Conservation (phyloP, 2,113 vertebrate genomes). For the Pogonocichla stellata region DNA sequence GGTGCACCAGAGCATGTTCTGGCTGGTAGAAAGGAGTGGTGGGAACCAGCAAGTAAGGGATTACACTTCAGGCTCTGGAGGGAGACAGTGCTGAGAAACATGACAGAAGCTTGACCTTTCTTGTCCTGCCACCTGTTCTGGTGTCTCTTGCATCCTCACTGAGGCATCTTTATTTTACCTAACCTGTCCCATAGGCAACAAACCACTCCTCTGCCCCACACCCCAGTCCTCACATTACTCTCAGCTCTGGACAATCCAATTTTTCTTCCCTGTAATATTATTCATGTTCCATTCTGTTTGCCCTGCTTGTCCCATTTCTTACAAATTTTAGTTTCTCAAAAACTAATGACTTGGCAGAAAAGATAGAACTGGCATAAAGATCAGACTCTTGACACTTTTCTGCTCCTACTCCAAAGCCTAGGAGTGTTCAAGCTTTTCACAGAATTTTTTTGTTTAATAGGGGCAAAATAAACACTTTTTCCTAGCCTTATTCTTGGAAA, state of each 20-base stretch:
- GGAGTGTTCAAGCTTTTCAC: background rate
- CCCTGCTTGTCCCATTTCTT: background rate
- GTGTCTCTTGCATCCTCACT: background rate
- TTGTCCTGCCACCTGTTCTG: background rate
- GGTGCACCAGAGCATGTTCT: background rate
- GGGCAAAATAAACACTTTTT: conserved; percentile 5
- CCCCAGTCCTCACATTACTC: background rate
- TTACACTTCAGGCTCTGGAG: background rate
- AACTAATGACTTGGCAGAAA: background rate
- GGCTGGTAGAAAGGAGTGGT: background rate
- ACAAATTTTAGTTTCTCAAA: background rate
- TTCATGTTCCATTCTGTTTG: background rate
- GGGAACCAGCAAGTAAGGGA: background rate
- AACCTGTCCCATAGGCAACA: background rate
- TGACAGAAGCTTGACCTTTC: background rate
- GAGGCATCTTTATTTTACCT: background rate
- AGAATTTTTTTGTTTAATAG: background rate
- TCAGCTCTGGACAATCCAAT: background rate
- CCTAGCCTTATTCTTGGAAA: conserved; percentile 16
- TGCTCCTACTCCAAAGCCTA: background rate
- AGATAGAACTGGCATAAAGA: background rate
- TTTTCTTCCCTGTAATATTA: background rate
- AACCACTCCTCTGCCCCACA: background rate
- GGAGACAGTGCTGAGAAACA: background rate
- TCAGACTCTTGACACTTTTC: background rate